A percentile compares a stretch with the other conserved stretches of the same genome.
Evolutionary conservation across 1,140 invertebrate genomes (phyloP).

Genomic region (Cydia amplana): DNA sequence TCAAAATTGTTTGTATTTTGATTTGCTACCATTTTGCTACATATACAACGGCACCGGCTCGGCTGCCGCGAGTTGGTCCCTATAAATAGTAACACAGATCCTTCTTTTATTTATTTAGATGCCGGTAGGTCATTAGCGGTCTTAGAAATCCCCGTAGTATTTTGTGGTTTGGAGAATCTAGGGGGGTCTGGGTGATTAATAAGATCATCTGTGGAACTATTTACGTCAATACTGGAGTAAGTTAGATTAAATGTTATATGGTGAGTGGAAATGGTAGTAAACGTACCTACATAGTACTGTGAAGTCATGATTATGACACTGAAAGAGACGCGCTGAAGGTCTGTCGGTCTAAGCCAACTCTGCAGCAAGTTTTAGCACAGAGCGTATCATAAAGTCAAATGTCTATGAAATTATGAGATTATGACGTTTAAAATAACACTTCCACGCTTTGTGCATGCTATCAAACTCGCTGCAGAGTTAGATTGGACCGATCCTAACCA

Average conservation of each 20-base stretch:
- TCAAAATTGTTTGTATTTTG: neutral
- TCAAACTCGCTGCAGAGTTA: no score
- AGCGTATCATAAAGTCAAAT: no score
- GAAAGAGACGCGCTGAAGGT: no score
- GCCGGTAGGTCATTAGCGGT: slow-evolving; percentile 18
- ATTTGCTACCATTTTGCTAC: neutral
- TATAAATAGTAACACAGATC: slow-evolving; percentile 55
- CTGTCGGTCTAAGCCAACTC: no score
- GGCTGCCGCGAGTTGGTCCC: slow-evolving; percentile 61
- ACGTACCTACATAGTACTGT: neutral
- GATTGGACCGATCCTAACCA: slow-evolving; percentile 21
- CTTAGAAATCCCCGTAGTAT: slow-evolving; percentile 1
- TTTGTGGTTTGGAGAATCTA: neutral
- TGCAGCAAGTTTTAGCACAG: no score
- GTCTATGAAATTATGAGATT: no score
- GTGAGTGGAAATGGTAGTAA: neutral
- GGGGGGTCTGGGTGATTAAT: neutral
- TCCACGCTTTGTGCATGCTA: no score
- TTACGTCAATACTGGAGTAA: neutral
- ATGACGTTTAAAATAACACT: no score
- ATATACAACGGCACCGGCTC: neutral
- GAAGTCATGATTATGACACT: no score
- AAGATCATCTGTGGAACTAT: neutral
- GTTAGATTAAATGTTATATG: neutral
- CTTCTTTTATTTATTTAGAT: slow-evolving; percentile 22